Evolutionary conservation across 2,113 vertebrate genomes (phyloP).

Genomic region (Aptenodytes forsteri): DNA sequence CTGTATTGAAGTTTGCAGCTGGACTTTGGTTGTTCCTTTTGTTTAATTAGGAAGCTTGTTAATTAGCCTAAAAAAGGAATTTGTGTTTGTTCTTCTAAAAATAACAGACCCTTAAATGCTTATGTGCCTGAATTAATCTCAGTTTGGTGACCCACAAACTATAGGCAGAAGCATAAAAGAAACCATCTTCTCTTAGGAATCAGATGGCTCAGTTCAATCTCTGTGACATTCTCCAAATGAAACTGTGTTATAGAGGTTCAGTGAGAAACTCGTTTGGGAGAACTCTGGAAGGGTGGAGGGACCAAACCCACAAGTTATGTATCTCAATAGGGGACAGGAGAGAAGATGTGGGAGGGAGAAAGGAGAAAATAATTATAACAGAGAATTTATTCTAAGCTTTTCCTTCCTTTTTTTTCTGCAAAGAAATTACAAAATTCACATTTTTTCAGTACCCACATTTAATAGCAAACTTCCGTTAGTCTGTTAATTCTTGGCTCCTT

Average conservation of each 20-base stretch:
- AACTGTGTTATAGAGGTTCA: neutral
- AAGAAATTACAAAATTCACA: neutral
- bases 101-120: neutral
- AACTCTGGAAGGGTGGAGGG: neutral
- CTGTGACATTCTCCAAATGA: neutral
- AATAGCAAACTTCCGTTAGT: neutral
- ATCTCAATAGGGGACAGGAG: neutral
- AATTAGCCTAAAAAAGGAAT: conserved; percentile 2
- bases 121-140: conserved; percentile 45
- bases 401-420: neutral
- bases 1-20: neutral
- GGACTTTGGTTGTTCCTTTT: neutral
- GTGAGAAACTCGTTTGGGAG: neutral
- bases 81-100: neutral
- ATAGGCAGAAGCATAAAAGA: conserved; percentile 14
- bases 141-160: neutral
- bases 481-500: conserved; percentile 1
- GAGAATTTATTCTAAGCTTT: neutral
- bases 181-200: conserved; percentile 27
- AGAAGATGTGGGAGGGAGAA: neutral
- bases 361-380: neutral
- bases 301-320: neutral
- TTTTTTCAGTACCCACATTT: neutral
- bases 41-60: neutral
- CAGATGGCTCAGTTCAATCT: conserved; percentile 49